Percentiles rank a stretch among this genome's conserved stretches.
Evolutionary conservation across 2,888 invertebrate genomes (phyloP).

Genomic region (Prosopocoilus inquinatus): DNA sequence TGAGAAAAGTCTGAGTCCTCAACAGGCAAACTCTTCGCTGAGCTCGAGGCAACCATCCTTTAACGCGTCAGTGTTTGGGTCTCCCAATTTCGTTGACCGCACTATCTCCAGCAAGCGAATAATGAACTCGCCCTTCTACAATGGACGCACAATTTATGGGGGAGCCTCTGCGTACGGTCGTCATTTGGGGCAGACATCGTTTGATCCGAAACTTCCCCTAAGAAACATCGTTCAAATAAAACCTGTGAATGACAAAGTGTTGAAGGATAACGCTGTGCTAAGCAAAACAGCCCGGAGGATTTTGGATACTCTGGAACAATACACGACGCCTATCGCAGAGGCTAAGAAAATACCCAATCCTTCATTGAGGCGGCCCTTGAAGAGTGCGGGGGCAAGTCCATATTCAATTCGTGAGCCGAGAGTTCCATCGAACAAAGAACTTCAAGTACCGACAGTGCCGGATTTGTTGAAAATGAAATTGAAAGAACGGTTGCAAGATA

Average conservation of each 20-base stretch:
- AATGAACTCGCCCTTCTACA: constrained; percentile 70
- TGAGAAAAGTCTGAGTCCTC: constrained; percentile 27
- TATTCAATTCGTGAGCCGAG: constrained; percentile 35
- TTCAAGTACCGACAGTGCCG: constrained; percentile 63
- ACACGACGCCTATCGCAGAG: constrained; percentile 76
- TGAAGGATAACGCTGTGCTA: constrained; percentile 50
- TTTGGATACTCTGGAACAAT: constrained; percentile 76
- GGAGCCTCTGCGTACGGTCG: constrained; percentile 64
- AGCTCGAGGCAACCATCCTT: constrained; percentile 55
- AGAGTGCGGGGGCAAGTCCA: constrained; percentile 42
- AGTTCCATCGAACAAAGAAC: constrained; percentile 47
- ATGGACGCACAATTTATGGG: constrained; percentile 72
- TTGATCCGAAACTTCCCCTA: constrained; percentile 20
- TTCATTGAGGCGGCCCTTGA: constrained; percentile 35
- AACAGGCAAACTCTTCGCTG: constrained; percentile 42
- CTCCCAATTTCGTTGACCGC: constrained; percentile 48
- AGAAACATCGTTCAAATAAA: constrained; percentile 51
- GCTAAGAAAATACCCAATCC: constrained; percentile 72
- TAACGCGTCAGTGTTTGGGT: constrained; percentile 46
- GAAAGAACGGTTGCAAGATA: constrained; percentile 58
- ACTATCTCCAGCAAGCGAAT: constrained; percentile 50
- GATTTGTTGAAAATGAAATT: constrained; percentile 62
- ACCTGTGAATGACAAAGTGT: constrained; percentile 45
- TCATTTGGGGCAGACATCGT: constrained; percentile 27
- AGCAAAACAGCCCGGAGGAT: constrained; percentile 77